Percentiles rank a stretch among this genome's conserved stretches.
These are phyloP conservation scores for Phaethon lepturus DNA, from an alignment of 2,113 vertebrate genomes.

Conservation along the genomic window DNA sequence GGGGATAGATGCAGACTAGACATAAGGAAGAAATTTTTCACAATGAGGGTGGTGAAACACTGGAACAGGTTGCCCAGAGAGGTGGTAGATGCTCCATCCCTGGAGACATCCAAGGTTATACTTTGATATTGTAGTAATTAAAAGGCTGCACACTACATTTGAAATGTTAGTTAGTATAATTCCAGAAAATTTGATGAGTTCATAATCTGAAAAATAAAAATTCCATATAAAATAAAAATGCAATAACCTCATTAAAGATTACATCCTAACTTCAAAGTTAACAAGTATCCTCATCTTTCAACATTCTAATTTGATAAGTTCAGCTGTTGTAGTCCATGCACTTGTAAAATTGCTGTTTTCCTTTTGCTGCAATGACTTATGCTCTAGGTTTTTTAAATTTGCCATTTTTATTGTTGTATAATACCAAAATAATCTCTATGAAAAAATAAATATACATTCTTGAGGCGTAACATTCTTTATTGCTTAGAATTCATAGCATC, in stretches of 20 bases:
- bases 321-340: neutral
- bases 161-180: neutral
- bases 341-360: constrained; percentile 8
- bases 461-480: neutral
- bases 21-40: no score
- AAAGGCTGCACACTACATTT: neutral
- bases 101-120: no score
- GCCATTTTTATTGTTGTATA: neutral
- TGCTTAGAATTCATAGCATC: neutral
- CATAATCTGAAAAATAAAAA: neutral
- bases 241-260: neutral
- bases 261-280: neutral
- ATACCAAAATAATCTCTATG: neutral
- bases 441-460: neutral
- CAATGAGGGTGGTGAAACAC: no score
- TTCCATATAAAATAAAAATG: neutral
- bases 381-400: neutral
- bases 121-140: neutral
- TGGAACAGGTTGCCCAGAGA: no score
- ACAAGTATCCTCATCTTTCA: neutral
- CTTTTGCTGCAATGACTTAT: neutral
- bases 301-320: neutral
- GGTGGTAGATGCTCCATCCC: no score
- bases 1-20: no score
- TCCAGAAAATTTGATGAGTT: neutral